A percentile compares a stretch with the other conserved stretches of the same genome.
phyloP scores from a whole-genome alignment of 2,113 vertebrate species.

The Psophia crepitans region DNA sequence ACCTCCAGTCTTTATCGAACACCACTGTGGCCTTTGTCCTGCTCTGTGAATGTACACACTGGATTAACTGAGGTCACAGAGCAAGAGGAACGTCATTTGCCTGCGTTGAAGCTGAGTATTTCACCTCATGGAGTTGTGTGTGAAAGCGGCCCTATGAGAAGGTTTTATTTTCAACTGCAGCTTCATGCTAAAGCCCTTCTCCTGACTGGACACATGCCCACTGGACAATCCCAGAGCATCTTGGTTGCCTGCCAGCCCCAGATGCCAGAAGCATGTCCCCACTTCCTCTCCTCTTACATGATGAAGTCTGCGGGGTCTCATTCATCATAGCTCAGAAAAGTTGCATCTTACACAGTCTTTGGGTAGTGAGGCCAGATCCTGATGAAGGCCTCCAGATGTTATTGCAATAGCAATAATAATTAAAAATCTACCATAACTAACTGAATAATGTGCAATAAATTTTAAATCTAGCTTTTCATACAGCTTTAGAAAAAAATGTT shows the following conservation, averaged over 20 bases:
- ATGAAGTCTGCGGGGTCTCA: neutral
- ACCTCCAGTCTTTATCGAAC: neutral
- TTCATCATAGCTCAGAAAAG: neutral
- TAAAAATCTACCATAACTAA: neutral
- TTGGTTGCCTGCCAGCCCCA: conserved; percentile 25
- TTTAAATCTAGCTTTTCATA: neutral
- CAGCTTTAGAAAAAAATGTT: neutral
- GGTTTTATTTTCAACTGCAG: conserved; percentile 22
- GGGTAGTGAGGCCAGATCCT: neutral
- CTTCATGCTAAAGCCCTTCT: neutral
- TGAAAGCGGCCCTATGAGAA: neutral
- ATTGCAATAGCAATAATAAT: neutral
- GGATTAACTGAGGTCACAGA: neutral
- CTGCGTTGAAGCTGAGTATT: neutral
- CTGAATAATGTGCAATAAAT: neutral
- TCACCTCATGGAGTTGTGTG: neutral
- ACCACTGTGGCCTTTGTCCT: neutral
- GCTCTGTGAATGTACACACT: neutral
- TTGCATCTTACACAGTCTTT: neutral
- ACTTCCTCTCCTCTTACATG: neutral
- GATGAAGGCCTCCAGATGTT: conserved; percentile 13
- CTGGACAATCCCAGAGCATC: neutral
- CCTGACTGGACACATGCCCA: neutral
- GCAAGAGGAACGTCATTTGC: neutral
- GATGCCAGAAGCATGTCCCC: conserved; percentile 50